Percentiles rank a stretch among this genome's conserved stretches.
Evolutionary conservation across 2,113 vertebrate genomes (phyloP).

Genomic region (Xenopus borealis): DNA sequence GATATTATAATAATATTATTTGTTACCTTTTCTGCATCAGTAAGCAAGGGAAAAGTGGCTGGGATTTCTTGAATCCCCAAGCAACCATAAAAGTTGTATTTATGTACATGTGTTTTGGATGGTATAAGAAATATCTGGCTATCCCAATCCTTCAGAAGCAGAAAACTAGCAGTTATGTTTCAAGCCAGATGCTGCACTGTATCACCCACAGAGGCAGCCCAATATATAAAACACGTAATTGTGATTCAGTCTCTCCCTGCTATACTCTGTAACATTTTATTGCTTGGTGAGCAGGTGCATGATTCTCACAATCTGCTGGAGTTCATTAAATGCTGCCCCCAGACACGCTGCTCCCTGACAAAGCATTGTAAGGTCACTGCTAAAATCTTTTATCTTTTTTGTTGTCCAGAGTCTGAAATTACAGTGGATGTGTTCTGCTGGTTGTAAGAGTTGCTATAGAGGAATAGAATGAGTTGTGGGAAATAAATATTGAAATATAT

Average conservation of each 20-base stretch:
- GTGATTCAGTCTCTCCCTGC: constrained; percentile 22
- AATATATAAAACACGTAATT: constrained; percentile 25
- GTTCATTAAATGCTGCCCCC: constrained; percentile 34
- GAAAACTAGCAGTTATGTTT: too few relatives aligned
- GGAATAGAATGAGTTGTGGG: too few relatives aligned
- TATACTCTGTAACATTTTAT: constrained; percentile 25
- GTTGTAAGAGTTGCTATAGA: too few relatives aligned
- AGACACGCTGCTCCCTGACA: constrained; percentile 28
- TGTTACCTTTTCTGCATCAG: too few relatives aligned
- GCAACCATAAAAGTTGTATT: too few relatives aligned
- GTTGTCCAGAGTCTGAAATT: neutral
- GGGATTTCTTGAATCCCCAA: too few relatives aligned
- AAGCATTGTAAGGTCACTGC: constrained; percentile 13
- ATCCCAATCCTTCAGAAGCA: too few relatives aligned
- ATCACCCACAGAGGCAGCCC: constrained; percentile 15
- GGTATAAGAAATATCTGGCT: too few relatives aligned
- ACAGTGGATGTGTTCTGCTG: neutral
- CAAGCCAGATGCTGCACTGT: neutral
- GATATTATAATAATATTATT: too few relatives aligned
- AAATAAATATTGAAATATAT: too few relatives aligned
- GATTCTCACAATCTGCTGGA: constrained; percentile 39
- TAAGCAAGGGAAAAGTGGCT: too few relatives aligned
- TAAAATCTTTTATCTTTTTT: constrained; percentile 12
- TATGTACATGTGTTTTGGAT: too few relatives aligned
- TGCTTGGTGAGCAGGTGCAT: constrained; percentile 38